Conservation (phyloP, 2,797 vertebrate genomes). For the Perdix hodgsoniae region DNA sequence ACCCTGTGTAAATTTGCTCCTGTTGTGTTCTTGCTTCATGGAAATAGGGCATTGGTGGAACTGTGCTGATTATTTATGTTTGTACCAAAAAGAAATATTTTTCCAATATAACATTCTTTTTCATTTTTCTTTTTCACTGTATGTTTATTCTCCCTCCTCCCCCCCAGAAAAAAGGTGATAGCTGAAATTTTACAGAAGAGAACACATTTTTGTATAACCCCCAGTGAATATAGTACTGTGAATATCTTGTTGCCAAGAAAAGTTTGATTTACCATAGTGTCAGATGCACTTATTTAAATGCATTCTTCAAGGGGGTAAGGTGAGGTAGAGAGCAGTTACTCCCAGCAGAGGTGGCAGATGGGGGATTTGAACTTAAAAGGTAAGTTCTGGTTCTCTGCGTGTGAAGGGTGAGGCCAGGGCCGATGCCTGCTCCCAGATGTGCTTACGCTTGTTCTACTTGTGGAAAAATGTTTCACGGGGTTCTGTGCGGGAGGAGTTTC, state of each 20-base stretch:
- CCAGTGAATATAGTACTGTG: rapidly evolving
- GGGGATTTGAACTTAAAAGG: not conserved
- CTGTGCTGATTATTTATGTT: not conserved
- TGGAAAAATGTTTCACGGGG: not conserved
- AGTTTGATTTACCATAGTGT: not conserved
- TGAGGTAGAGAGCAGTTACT: not conserved
- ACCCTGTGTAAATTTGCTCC: not conserved
- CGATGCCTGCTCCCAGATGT: not conserved
- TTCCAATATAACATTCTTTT: not conserved
- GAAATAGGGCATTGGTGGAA: not conserved
- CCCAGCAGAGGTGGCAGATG: not conserved
- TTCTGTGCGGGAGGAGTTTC: not conserved
- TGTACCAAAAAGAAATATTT: not conserved
- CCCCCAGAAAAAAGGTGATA: not conserved
- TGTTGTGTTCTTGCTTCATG: not conserved
- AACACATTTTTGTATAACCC: not conserved
- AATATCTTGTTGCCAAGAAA: not conserved
- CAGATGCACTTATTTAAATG: not conserved
- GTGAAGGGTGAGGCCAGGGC: not conserved
- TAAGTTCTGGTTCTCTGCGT: not conserved
- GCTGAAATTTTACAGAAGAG: not conserved
- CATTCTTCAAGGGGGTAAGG: not conserved
- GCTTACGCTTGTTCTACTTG: rapidly evolving
- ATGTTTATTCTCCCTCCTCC: not conserved
- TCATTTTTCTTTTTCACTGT: not conserved